Evolutionary conservation across 2,113 vertebrate species (phyloP), one percentile per base, ranked within the genome.

Genomic region (Asarcornis scutulata): DNA sequence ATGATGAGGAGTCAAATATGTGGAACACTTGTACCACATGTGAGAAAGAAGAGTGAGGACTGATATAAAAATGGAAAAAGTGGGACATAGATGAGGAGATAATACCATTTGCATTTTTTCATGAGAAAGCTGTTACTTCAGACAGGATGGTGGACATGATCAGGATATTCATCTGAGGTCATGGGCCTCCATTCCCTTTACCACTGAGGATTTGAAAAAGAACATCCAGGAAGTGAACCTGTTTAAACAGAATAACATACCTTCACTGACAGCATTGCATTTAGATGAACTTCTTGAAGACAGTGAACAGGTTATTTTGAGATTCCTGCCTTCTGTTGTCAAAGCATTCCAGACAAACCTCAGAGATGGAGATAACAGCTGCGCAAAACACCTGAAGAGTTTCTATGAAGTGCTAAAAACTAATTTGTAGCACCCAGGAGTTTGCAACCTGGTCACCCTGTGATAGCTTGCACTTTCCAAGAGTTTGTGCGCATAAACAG

Each of bases 351-450:
- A 83, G 60, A 74, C 46, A 71, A 77, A 59, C 4, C 22, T 88
- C 68, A 4, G 60, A 78, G 80, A 40, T 23, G 25, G 40, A 79
- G 38, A 2, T 36, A 92, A 86, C n/a, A 83, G 66, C 76, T 68
- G 66, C 90, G 55, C 23, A 48, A 86, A 90, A 69, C 83, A 86
- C 68, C 62, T 76, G 83, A 93, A 63, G 83, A 60, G 14, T 29
- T 72, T 46, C 48, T 84, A 50, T 53, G 72, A 95, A 88, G 91
- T 84, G 88, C 62, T 93, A 96, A 88, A 94, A 93, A 86, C n/a
- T 92, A 86, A 95, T 94, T 92, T 88, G 60, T 76, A 64, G 76
- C 4, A 2, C 83, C 88, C 83, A 84, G 73, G 86, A 93, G 18
- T 89, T 79, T 88, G 80, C 91, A 96, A 53, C 38, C 88, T 88